A percentile compares a stretch with the other conserved stretches of the same genome.
Conservation (phyloP, 2,888 invertebrate species). For the Agonum fuliginosum region DNA sequence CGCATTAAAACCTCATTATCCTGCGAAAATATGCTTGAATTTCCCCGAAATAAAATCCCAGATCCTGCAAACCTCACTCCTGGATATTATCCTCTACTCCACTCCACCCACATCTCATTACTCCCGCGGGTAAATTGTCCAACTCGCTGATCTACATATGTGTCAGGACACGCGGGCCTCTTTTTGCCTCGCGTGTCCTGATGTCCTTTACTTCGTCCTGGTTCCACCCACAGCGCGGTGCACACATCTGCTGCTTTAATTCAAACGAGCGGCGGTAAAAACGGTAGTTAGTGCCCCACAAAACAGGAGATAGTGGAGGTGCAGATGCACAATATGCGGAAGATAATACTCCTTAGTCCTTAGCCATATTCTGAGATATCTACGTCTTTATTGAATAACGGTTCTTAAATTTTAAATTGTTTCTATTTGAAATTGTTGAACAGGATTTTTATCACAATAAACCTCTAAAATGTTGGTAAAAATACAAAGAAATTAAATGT, state of each 20-base stretch:
- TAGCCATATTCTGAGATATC: not conserved
- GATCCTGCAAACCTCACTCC: not conserved
- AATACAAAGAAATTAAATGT: no score
- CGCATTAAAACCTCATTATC: no score
- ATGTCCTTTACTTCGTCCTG: not conserved
- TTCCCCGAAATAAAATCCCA: not conserved
- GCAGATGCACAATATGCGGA: not conserved
- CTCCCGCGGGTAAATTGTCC: conserved; percentile 16
- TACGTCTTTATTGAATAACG: not conserved
- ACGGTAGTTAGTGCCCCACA: conserved; percentile 36
- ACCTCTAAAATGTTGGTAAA: no score
- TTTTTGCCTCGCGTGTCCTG: conserved; percentile 47
- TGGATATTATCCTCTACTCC: not conserved
- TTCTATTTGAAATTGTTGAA: no score
- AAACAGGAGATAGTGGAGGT: not conserved
- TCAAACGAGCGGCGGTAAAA: conserved; percentile 53
- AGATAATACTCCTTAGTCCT: not conserved
- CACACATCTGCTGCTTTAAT: conserved; percentile 58
- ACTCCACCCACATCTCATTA: no score
- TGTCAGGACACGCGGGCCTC: conserved; percentile 40
- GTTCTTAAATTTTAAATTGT: no score
- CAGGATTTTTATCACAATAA: no score
- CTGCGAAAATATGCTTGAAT: not conserved
- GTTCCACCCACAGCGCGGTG: conserved; percentile 24
- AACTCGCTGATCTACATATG: conserved; percentile 53